Conservation (phyloP, 2,113 vertebrate species). For the Rynchops niger region DNA sequence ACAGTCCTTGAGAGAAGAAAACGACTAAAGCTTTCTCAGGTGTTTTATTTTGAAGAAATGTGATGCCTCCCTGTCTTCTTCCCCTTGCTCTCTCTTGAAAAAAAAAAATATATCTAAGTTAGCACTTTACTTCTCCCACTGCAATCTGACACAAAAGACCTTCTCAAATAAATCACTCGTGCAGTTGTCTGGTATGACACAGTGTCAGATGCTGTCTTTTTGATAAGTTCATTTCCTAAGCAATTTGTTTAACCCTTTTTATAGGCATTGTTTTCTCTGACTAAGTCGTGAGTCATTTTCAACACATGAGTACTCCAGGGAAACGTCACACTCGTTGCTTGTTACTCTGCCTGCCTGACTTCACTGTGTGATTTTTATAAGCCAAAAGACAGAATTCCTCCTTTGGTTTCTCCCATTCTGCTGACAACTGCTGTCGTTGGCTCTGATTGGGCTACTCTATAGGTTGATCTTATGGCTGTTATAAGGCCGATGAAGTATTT, state of each 20-base stretch:
- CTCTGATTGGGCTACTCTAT: background rate
- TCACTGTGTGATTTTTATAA: background rate
- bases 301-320: conserved; percentile 28
- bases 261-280: conserved; percentile 50
- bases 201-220: conserved; percentile 66
- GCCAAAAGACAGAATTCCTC: background rate
- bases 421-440: background rate
- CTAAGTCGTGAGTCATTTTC: conserved; percentile 55
- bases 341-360: conserved; percentile 24
- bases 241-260: conserved; percentile 66
- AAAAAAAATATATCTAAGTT: background rate
- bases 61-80: background rate
- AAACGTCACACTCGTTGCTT: background rate
- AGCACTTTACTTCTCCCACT: conserved; percentile 37
- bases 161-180: conserved; percentile 49
- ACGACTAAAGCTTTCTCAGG: background rate
- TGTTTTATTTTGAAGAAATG: background rate
- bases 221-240: conserved; percentile 66
- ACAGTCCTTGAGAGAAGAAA: background rate
- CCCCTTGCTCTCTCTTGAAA: background rate
- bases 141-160: conserved; percentile 61
- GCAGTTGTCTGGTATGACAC: conserved; percentile 56
- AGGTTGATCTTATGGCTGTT: background rate
- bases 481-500: background rate
- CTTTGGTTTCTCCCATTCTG: background rate